phyloP scores from a whole-genome alignment of 2,888 invertebrate genomes.

The Rosalia funebris region DNA sequence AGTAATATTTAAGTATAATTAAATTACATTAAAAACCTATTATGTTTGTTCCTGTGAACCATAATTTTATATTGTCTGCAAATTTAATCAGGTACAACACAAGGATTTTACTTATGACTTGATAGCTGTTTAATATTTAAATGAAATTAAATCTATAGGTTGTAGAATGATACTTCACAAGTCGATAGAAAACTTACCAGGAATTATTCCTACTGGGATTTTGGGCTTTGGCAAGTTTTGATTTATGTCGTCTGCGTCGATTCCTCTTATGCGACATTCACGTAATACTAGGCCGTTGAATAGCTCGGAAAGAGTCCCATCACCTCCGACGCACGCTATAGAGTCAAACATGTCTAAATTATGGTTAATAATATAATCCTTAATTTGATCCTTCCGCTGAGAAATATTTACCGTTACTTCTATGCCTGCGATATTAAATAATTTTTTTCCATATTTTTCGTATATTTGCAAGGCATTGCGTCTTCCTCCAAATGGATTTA shows the following conservation, averaged over 20 bases:
- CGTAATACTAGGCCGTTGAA: conserved; percentile 77
- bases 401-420: conserved; percentile 76
- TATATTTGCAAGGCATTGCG: conserved; percentile 78
- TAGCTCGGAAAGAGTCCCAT: conserved; percentile 86
- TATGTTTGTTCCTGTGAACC: too few relatives aligned
- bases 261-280: conserved; percentile 66
- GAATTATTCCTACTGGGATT: conserved; percentile 72
- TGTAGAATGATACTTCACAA: too few relatives aligned
- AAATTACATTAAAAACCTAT: too few relatives aligned
- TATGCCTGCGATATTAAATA: conserved; percentile 73
- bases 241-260: conserved; percentile 68
- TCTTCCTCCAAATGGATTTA: conserved; percentile 87
- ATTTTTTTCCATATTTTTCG: conserved; percentile 76
- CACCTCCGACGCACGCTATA: conserved; percentile 85
- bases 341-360: conserved; percentile 73
- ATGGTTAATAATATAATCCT: conserved; percentile 71
- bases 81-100: too few relatives aligned
- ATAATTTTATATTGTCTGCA: too few relatives aligned
- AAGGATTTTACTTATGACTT: too few relatives aligned
- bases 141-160: too few relatives aligned
- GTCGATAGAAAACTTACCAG: too few relatives aligned
- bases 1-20: too few relatives aligned
- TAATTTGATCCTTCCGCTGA: conserved; percentile 80
- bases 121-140: too few relatives aligned
- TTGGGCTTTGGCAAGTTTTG: conserved; percentile 65